These are phyloP conservation scores for Napeogenes inachia DNA, from an alignment of 2,888 invertebrate genomes.

Conservation along the genomic window DNA sequence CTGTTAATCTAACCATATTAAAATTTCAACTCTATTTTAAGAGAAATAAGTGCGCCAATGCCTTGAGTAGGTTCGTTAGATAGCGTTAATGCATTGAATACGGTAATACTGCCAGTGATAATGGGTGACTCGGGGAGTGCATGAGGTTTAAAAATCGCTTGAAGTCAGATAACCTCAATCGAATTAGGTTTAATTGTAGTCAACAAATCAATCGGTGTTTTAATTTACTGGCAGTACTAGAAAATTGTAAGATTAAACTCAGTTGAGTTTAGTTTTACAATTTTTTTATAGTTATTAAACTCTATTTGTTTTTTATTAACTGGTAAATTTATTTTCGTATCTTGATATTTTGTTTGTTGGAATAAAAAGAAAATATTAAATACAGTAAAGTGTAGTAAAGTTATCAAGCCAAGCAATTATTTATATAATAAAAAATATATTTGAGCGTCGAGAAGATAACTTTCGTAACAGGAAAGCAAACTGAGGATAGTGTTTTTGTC, in stretches of 20 bases:
- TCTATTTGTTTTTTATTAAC: no score
- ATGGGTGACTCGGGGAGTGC: constrained; percentile 49
- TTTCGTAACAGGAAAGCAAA: constrained; percentile 29
- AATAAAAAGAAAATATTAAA: not conserved
- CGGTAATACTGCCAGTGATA: constrained; percentile 58
- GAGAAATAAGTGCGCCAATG: constrained; percentile 39
- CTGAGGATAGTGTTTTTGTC: constrained; percentile 33
- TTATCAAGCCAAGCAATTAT: constrained; percentile 8
- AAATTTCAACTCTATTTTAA: constrained; percentile 48
- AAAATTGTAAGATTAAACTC: no score
- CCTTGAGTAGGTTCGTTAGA: constrained; percentile 26
- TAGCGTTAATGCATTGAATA: constrained; percentile 59
- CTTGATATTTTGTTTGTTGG: no score
- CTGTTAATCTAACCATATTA: constrained; percentile 36
- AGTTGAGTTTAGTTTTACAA: no score
- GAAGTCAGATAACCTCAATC: constrained; percentile 29
- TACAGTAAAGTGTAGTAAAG: constrained; percentile 9
- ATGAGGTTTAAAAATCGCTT: constrained; percentile 50
- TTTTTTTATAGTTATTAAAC: no score
- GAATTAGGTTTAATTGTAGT: constrained; percentile 27
- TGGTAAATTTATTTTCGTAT: no score
- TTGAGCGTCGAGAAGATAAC: constrained; percentile 32
- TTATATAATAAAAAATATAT: constrained; percentile 26
- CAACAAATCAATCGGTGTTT: constrained; percentile 3
- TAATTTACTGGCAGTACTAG: no score